A percentile compares a stretch with the other conserved stretches of the same genome.
phyloP scores from a whole-genome alignment of 2,888 invertebrate species.

The Eumacrocentrus americanus region DNA sequence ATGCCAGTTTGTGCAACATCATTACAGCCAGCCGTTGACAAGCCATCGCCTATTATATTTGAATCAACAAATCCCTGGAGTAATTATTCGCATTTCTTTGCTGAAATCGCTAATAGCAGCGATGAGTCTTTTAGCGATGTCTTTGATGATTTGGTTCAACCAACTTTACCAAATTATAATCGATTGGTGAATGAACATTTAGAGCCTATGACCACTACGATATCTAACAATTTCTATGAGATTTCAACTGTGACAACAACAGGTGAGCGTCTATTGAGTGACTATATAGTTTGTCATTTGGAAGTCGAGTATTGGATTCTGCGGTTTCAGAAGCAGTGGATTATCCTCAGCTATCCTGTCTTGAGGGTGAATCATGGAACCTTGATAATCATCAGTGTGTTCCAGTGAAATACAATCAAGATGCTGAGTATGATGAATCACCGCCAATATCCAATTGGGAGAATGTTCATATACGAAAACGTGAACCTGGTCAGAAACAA shows the following conservation, averaged over 20 bases:
- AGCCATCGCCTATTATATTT: slow-evolving; percentile 13
- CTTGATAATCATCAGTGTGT: slow-evolving; percentile 38
- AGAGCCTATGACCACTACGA: no score
- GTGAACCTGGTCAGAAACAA: background rate
- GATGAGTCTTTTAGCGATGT: no score
- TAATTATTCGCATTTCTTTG: slow-evolving; percentile 2
- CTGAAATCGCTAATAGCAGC: no score
- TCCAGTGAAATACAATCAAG: slow-evolving; percentile 35
- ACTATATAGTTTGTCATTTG: no score
- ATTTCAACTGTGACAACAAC: no score
- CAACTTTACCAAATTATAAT: no score
- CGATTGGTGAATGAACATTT: no score
- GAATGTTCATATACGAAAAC: background rate
- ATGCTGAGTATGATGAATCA: slow-evolving; percentile 31
- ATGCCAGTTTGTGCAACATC: slow-evolving; percentile 35
- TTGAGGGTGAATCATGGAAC: slow-evolving; percentile 38
- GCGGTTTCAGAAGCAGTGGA: background rate
- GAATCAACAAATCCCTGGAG: slow-evolving; percentile 1
- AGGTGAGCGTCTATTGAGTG: no score
- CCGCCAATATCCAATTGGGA: slow-evolving; percentile 6
- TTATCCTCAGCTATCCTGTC: slow-evolving; percentile 42
- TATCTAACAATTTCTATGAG: no score
- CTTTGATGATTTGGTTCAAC: no score
- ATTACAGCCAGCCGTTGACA: slow-evolving; percentile 23
- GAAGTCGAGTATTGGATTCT: background rate